Percentiles rank a stretch among this genome's conserved stretches.
Evolutionary conservation across 2,113 vertebrate species (phyloP).

Genomic region (Fregata magnificens): DNA sequence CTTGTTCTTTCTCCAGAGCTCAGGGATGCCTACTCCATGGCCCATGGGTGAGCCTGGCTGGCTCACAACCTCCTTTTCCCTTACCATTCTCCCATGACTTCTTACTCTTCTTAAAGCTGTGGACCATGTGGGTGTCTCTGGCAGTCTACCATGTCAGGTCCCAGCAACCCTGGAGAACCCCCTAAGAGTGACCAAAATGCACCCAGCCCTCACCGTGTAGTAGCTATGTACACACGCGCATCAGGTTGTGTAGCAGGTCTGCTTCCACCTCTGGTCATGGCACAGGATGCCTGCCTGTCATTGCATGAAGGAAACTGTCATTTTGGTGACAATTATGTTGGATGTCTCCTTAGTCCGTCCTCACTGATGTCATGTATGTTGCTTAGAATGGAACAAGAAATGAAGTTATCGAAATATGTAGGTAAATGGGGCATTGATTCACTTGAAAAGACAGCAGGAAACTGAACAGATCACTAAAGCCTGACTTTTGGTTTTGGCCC

Average conservation of each 20-base stretch:
- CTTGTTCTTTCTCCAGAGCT: not conserved
- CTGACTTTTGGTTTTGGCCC: not conserved
- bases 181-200: not conserved
- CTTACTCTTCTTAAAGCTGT: not conserved
- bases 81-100: not conserved
- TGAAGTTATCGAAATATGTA: not conserved
- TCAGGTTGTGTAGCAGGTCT: not conserved
- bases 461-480: not conserved
- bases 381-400: not conserved
- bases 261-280: rapidly evolving
- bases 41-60: rapidly evolving
- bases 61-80: not conserved
- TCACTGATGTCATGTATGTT: not conserved
- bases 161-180: not conserved
- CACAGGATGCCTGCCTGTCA: not conserved
- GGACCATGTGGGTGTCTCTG: not conserved
- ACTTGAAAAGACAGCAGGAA: not conserved
- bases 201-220: not conserved
- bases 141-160: not conserved
- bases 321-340: not conserved
- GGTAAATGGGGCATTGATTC: not conserved
- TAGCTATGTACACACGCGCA: rapidly evolving
- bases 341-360: not conserved
- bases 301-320: not conserved
- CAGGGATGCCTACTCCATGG: rapidly evolving